These are phyloP conservation scores for Scaptomyza flava DNA, from an alignment of 2,888 invertebrate species.

Conservation along the genomic window DNA sequence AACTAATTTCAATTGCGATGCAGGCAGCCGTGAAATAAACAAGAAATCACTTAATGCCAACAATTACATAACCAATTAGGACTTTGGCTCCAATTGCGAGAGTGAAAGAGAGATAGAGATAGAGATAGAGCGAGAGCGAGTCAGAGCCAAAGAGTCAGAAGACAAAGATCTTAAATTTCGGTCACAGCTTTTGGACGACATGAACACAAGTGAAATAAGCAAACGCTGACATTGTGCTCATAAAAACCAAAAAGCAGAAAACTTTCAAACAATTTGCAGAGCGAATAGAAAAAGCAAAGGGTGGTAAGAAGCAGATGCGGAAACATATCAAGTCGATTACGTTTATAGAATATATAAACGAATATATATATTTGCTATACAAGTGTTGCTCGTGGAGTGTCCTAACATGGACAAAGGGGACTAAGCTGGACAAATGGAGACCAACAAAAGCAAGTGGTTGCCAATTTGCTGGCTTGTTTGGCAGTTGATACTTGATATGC, in stretches of 20 bases:
- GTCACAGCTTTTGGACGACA: constrained; percentile 38
- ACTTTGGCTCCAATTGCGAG: constrained; percentile 45
- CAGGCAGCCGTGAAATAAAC: constrained; percentile 70
- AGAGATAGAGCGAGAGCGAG: too few relatives aligned
- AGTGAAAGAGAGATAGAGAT: neutral
- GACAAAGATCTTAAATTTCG: constrained; percentile 46
- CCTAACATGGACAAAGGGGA: constrained; percentile 4
- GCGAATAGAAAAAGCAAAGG: neutral
- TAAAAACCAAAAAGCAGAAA: constrained; percentile 52
- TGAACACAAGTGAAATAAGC: constrained; percentile 2
- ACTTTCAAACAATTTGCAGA: constrained; percentile 43
- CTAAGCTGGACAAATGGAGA: constrained; percentile 45
- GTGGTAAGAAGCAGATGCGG: neutral
- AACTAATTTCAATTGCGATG: constrained; percentile 62
- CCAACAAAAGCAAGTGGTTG: constrained; percentile 51
- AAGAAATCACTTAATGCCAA: constrained; percentile 79
- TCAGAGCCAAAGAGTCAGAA: constrained; percentile 19
- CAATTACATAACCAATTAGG: constrained; percentile 76
- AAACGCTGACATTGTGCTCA: constrained; percentile 40
- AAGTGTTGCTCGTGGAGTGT: constrained; percentile 22
- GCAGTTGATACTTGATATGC: constrained; percentile 74
- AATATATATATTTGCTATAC: constrained; percentile 20
- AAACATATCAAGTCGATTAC: constrained; percentile 64
- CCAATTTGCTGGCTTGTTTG: constrained; percentile 75
- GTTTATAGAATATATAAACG: constrained; percentile 63